Evolutionary conservation across 2,113 vertebrate species (phyloP), one percentile per base, ranked within the genome.

Genomic region (Paralichthys olivaceus): DNA sequence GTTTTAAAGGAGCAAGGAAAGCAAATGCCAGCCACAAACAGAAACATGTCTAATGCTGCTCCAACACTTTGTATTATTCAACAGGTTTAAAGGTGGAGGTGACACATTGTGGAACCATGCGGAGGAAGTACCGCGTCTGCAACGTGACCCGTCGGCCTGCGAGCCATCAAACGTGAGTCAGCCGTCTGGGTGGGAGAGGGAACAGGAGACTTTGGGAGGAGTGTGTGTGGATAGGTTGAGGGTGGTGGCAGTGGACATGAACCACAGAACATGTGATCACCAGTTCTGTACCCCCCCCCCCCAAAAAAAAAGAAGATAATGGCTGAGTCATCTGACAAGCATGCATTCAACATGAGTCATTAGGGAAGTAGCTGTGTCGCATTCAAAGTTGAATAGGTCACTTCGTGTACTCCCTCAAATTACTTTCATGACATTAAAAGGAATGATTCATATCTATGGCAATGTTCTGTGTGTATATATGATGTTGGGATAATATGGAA

Each of bases 81-180:
- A 63, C 84, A 99, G 98, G 98, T 95, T 95, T 99, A 55, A 99
- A 99, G 93, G 98, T 99, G 92, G 98, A 99, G 95, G 98, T 99
- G 94, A 99, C 98, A 83, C 98, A 99, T 93, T 99, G 98, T 94
- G 98, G 98, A 93, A 97, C 97, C 84, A 99, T 99, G 98, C 96
- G 98, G 61, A 95, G 98, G 94, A 99, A 99, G 89, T 99, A 99
- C 88, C 96, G 97, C 5, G 98, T 99, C 84, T 99, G 98, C 87
- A 99, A 99, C 8, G 98, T 99, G 75, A 99, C 98, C 14, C 96
- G 98, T 20, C 92, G 98, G 75, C 97, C 98, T 68, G 97, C 98
- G 86, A 99, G 97, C 95, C 98, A 99, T 93, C 98, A 99, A 94
- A 99, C 97, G 98, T 99, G 93, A 96, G 95, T 95, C 90, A 91